Evolutionary conservation across 2,113 vertebrate genomes (phyloP), one percentile per base, ranked within the genome.

Genomic region (Potamarius usumacintae): DNA sequence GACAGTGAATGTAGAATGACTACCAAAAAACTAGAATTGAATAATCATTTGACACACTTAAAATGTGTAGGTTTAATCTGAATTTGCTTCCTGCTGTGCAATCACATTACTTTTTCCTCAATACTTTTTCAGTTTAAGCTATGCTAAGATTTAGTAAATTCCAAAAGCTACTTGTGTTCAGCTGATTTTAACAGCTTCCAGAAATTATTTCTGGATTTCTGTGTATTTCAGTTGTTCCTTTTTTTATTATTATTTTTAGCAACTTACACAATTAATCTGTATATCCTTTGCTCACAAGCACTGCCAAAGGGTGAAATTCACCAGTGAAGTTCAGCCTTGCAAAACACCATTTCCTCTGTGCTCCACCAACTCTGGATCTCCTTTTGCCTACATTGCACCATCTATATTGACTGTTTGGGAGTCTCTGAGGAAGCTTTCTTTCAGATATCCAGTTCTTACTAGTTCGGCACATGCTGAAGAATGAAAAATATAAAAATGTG

Each of bases 161-260:
- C 52, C 62, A 86, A 71, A 71, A 81, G 63, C 50, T 81, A 52
- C 53, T 71, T 22, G 52, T 57, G 63, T 55, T 81, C 12, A 57
- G 20, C 27, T 20, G 17, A 42, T 34, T 81, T 86, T 58, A 65
- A 57, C 85, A 86, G 76, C 53, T 86, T 78, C 48, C n/a, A n/a
- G 65, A 17, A 27, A 72, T 27, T 86, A 34, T 80, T 57, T 69
- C 18, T 57, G 27, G 50, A 63, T 62, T 82, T 86, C 17, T 62
- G 15, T 80, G 25, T 63, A 50, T 80, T 86, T 50, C n/a, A 84
- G 11, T 69, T 84, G 25, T 83, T 82, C 62, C 27, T 34, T 20
- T 58, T 57, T 30, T 57, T 77, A 3, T 77, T 2, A 77, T 58
- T 57, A 18, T 57, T 77, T 10, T 77, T 2, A 77, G 52, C 48